Percentiles rank a stretch among this genome's conserved stretches.
phyloP scores from a whole-genome alignment of 2,797 vertebrate genomes.

The Pseudomugil gertrudae region DNA sequence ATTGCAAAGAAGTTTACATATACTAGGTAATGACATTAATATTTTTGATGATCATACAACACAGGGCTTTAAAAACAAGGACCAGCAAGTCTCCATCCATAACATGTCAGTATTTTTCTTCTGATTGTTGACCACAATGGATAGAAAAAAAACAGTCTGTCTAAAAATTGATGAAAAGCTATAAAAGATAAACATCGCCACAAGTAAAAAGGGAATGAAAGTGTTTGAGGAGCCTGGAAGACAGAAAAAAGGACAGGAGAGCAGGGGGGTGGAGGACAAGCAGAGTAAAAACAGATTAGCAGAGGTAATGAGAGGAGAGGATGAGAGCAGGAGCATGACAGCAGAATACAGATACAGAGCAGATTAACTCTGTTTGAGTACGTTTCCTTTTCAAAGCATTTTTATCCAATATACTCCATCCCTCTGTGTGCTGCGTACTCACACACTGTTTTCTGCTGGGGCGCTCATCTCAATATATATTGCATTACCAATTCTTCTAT shows the following conservation, averaged over 20 bases:
- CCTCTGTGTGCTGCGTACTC: conserved; percentile 33
- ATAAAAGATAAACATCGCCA: conserved; percentile 47
- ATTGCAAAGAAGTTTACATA: background rate
- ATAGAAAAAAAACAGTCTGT: conserved; percentile 15
- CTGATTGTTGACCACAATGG: conserved; percentile 3
- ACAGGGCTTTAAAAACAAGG: background rate
- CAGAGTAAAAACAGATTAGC: conserved; percentile 66
- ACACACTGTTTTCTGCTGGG: conserved; percentile 29
- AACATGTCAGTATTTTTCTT: conserved; percentile 15
- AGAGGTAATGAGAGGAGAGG: conserved; percentile 73
- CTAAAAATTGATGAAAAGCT: conserved; percentile 39
- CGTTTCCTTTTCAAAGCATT: conserved; percentile 71
- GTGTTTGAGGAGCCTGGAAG: conserved; percentile 38
- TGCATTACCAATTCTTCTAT: conserved; percentile 31
- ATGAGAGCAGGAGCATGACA: conserved; percentile 68
- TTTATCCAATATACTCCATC: conserved; percentile 61
- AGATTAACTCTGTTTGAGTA: conserved; percentile 71
- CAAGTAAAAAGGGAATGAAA: conserved; percentile 70
- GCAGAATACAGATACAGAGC: conserved; percentile 71
- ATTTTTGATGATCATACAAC: background rate
- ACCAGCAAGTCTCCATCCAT: background rate
- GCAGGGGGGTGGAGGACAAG: conserved; percentile 11
- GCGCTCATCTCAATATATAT: conserved; percentile 51
- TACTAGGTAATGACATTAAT: background rate
- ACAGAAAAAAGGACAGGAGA: conserved; percentile 13